These are phyloP conservation scores for Alca torda DNA, from an alignment of 2,797 vertebrate genomes.

Conservation along the genomic window DNA sequence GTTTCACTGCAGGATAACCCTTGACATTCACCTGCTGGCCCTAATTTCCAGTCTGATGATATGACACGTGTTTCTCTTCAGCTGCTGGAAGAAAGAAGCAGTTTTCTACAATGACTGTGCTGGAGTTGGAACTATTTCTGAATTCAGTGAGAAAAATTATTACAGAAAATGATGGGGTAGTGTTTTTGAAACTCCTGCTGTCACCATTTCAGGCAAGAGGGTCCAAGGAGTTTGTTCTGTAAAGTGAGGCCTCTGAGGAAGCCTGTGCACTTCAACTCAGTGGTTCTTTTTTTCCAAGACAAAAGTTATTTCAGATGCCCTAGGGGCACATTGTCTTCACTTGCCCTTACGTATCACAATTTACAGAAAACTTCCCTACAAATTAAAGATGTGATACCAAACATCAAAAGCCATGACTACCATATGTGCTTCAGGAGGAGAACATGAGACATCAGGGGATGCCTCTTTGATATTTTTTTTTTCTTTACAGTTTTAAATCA, in stretches of 20 bases:
- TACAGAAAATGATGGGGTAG: neutral
- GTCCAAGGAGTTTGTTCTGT: neutral
- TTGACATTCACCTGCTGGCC: neutral
- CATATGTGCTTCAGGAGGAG: neutral
- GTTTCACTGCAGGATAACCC: neutral
- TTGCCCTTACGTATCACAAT: neutral
- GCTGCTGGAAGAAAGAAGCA: neutral
- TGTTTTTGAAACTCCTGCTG: neutral
- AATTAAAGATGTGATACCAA: neutral
- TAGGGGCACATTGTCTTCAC: neutral
- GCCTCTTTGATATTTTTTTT: neutral
- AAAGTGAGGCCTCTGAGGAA: neutral
- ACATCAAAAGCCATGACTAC: neutral
- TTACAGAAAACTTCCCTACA: neutral
- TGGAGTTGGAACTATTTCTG: neutral
- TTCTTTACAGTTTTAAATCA: neutral
- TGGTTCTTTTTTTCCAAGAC: neutral
- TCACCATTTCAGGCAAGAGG: neutral
- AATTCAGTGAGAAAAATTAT: neutral
- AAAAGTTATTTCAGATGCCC: neutral
- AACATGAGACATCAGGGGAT: neutral
- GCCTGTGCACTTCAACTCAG: neutral
- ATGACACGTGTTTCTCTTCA: neutral
- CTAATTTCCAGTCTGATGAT: neutral
- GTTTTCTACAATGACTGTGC: neutral